Base-by-base conservation (phyloP, 2,113 vertebrate genomes). In the Argyrosomus japonicus region DNA sequence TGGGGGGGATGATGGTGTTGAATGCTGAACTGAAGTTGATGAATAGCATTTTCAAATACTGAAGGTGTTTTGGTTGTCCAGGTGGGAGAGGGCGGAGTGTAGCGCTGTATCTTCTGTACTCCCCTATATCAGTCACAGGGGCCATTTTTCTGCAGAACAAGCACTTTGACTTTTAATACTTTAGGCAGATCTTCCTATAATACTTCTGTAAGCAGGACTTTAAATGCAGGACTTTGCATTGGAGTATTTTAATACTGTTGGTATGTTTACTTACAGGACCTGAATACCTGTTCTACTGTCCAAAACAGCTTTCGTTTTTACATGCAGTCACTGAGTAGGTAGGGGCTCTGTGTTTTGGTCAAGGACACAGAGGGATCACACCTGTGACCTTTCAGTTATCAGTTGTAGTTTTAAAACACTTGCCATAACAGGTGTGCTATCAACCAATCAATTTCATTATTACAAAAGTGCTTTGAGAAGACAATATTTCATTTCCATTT, bases 401-500 rank as follows among this genome's bases (percentile, higher is more conserved):
- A 32, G 36, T 43, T 15, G 29, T 43, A 32, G n/a, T 78, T 80
- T 75, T 43, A 47, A 54, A 13, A 67, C 57, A 71, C 62, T 76
- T 83, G 27, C 56, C 69, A 75, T 77, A 11, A 70, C 75, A 82
- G 57, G 67, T 40, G 47, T 58, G 60, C 25, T 5, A 21, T 75
- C 60, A 64, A 48, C 56, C 32, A 56, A 75, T 83, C 82, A 15
- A 72, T 84, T 76, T 82, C 62, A 65, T 27, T 45, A 69, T 61
- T 36, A 69, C 57, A 64, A 68, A 87, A 68, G 53, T 63, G 69
- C 88, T 69, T 65, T 54, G 57, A 87, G 80, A 47, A 47, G 84
- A 75, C 72, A 72, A 58, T 58, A 76, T 86, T 84, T 77, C 0
- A 84, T 87, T 79, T 79, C 23, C 51, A 82, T 71, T 79, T 82